These are phyloP conservation scores for Pangasius djambal DNA, from an alignment of 2,797 vertebrate genomes.

Conservation along the genomic window DNA sequence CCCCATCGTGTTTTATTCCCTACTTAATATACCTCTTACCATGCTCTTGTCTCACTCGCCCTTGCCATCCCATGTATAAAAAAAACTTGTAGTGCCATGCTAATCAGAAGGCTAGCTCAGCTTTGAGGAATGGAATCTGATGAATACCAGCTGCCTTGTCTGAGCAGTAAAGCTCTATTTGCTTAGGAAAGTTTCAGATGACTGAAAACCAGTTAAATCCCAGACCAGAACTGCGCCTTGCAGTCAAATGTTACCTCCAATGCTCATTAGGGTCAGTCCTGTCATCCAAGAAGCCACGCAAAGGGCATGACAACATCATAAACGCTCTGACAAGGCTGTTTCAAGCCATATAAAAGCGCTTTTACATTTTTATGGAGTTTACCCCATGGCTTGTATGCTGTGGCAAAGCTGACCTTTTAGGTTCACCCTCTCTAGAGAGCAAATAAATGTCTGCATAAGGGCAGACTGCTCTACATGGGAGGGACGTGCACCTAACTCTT, in stretches of 20 bases:
- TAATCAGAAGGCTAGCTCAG: conserved; percentile 18
- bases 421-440: conserved; percentile 47
- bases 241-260: conserved; percentile 29
- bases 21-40: neutral
- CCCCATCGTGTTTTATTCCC: neutral
- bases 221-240: conserved; percentile 35
- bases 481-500: conserved; percentile 2
- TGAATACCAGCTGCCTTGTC: conserved; percentile 31
- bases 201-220: conserved; percentile 39
- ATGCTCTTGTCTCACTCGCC: neutral
- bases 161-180: conserved; percentile 32
- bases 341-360: conserved; percentile 67
- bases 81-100: neutral
- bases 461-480: conserved; percentile 9
- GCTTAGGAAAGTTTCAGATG: conserved; percentile 23
- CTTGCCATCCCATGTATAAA: neutral
- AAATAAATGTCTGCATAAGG: conserved; percentile 48
- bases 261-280: conserved; percentile 54
- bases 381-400: conserved; percentile 22
- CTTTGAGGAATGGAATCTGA: conserved; percentile 21
- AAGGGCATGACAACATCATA: conserved; percentile 60
- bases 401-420: conserved; percentile 55
- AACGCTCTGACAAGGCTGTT: conserved; percentile 59
- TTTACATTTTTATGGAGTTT: conserved; percentile 64
- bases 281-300: conserved; percentile 32